These are phyloP conservation scores for Zygothrica quintamaculata DNA, from an alignment of 2,888 invertebrate species.

Conservation along the genomic window DNA sequence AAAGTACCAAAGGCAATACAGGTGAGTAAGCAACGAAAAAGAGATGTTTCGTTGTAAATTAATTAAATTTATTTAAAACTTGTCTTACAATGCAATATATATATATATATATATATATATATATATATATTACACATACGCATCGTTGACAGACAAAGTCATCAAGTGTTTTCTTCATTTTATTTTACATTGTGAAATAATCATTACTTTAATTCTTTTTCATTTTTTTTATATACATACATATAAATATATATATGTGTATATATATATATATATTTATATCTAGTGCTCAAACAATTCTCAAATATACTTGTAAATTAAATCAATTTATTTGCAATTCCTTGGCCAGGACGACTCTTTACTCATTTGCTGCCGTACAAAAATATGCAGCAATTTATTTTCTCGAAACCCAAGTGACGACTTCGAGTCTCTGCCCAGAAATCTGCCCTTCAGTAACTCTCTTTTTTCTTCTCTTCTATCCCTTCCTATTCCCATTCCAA, in stretches of 20 bases:
- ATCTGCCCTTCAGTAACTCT: neutral
- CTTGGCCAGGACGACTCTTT: constrained; percentile 40
- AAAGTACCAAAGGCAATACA: constrained; percentile 1
- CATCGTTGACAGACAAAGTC: constrained; percentile 41
- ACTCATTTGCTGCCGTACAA: constrained; percentile 56
- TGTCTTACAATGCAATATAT: constrained; percentile 1
- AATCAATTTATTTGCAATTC: constrained; percentile 76
- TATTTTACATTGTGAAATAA: constrained; percentile 36
- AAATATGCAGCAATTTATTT: constrained; percentile 79
- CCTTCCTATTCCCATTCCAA: no score
- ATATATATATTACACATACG: constrained; percentile 37
- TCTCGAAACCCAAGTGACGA: constrained; percentile 52
- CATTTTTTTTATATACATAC: constrained; percentile 34
- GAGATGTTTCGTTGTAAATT: constrained; percentile 50
- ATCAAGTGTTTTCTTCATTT: constrained; percentile 35
- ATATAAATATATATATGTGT: constrained; percentile 18
- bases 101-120: no score
- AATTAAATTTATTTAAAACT: constrained; percentile 65
- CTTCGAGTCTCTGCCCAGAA: constrained; percentile 24
- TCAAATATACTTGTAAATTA: constrained; percentile 66
- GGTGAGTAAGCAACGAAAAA: neutral
- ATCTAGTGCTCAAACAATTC: constrained; percentile 43
- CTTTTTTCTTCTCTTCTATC: neutral
- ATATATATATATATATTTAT: constrained; percentile 6
- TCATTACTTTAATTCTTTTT: constrained; percentile 76